Percentiles rank a stretch among this genome's conserved stretches.
Conservation (phyloP, 2,888 invertebrate genomes). For the Neoitamus cyanurus region DNA sequence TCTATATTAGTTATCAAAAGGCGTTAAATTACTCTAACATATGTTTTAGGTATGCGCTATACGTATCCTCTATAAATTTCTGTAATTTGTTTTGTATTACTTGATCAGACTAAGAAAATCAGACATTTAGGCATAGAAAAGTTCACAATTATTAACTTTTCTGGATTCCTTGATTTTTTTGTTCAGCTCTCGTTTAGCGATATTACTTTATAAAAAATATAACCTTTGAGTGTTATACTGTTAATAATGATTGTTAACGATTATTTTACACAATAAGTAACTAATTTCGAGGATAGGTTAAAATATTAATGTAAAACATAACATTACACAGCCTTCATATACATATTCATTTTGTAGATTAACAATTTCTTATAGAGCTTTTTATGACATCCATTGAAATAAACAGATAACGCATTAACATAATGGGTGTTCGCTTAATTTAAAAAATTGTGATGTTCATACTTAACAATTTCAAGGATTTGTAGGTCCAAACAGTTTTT, state of each 20-base stretch:
- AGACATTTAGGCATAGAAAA: constrained; percentile 2
- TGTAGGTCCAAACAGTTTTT: neutral
- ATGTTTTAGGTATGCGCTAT: constrained; percentile 16
- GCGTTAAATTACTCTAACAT: constrained; percentile 19
- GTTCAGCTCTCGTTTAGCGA: neutral
- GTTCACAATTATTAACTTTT: neutral
- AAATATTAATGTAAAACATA: constrained; percentile 29
- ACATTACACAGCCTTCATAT: constrained; percentile 37
- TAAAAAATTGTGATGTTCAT: neutral
- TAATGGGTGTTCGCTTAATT: neutral
- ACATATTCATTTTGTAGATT: constrained; percentile 2
- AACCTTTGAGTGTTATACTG: constrained; percentile 27
- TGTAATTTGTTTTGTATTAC: constrained; percentile 38
- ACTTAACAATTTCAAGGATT: neutral
- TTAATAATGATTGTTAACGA: constrained; percentile 19
- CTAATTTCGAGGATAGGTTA: constrained; percentile 23
- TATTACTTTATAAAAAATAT: constrained; percentile 23
- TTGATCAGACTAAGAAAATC: constrained; percentile 27
- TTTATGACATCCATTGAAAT: neutral
- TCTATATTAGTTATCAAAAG: constrained; percentile 30
- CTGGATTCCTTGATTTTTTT: neutral
- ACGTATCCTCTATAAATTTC: constrained; percentile 53
- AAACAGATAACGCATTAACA: neutral
- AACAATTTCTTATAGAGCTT: constrained; percentile 16
- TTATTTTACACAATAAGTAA: constrained; percentile 22